Conservation (phyloP, 1,140 invertebrate genomes). For the Hylaeus anthracinus region DNA sequence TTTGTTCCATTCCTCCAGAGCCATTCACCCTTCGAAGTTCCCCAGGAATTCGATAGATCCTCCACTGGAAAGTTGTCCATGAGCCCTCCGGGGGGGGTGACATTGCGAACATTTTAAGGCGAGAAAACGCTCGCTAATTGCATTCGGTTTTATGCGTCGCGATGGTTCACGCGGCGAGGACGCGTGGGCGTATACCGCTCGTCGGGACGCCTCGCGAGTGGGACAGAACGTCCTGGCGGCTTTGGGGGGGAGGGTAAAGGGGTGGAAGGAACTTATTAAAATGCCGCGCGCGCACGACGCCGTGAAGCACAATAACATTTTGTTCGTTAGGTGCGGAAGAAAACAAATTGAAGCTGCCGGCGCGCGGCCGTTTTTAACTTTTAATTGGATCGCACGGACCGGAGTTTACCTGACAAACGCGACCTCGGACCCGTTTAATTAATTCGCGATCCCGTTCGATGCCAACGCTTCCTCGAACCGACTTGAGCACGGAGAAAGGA, state of each 20-base stretch:
- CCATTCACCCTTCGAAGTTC: no score
- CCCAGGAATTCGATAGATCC: no score
- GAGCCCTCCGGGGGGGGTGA: no score
- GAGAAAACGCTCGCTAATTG: constrained; percentile 24
- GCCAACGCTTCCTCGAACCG: neutral
- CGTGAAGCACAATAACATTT: constrained; percentile 57
- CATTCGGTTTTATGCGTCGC: neutral
- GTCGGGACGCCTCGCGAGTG: neutral
- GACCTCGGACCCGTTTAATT: constrained; percentile 43
- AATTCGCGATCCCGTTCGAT: constrained; percentile 42
- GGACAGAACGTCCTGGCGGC: neutral
- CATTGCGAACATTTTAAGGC: neutral
- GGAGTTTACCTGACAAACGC: constrained; percentile 12
- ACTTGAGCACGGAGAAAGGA: neutral
- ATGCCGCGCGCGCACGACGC: constrained; percentile 9
- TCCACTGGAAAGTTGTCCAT: neutral
- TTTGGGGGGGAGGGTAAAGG: no score
- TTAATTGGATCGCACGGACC: constrained; percentile 56
- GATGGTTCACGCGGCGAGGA: neutral
- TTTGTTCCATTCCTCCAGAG: no score
- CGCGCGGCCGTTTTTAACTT: constrained; percentile 55
- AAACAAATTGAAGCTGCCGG: constrained; percentile 47
- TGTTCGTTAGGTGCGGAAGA: constrained; percentile 43
- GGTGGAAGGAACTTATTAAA: constrained; percentile 48
- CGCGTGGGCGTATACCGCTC: constrained; percentile 14